Evolutionary conservation across 2,113 vertebrate species (phyloP).

Genomic region (Cyanoramphus novaezelandiae): DNA sequence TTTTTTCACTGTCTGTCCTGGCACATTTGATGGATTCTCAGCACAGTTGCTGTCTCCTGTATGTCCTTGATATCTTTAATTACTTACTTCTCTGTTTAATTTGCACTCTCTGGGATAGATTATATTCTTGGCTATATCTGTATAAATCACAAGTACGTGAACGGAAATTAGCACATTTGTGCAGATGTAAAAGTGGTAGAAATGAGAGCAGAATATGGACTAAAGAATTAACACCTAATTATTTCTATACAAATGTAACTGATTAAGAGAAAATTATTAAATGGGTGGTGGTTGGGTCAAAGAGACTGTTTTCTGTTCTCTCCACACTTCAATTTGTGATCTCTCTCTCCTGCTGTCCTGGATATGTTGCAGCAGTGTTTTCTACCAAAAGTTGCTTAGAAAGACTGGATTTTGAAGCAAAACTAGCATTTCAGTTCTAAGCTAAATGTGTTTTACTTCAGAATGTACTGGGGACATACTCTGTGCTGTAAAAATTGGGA

Average conservation of each 20-base stretch:
- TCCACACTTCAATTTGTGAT: background rate
- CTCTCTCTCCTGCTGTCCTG: background rate
- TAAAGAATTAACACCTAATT: background rate
- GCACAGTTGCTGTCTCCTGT: background rate
- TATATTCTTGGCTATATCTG: background rate
- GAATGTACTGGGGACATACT: fast-evolving
- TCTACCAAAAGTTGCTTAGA: background rate
- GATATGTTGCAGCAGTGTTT: background rate
- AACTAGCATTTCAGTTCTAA: background rate
- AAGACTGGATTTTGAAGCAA: background rate
- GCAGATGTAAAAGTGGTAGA: background rate
- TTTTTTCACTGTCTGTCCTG: slow-evolving; percentile 22
- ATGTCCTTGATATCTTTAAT: slow-evolving; percentile 51
- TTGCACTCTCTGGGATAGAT: background rate
- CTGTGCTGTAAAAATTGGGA: background rate
- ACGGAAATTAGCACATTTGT: background rate
- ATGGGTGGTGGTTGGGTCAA: background rate
- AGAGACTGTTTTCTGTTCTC: background rate
- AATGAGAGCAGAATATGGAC: background rate
- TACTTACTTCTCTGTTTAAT: slow-evolving; percentile 43
- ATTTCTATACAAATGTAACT: background rate
- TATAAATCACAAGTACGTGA: background rate
- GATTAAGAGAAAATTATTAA: background rate
- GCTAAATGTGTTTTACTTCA: background rate
- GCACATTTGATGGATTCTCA: slow-evolving; percentile 27